Percentiles rank a stretch among this genome's conserved stretches.
These are phyloP conservation scores for Vimba vimba DNA, from an alignment of 2,113 vertebrate genomes.

Conservation along the genomic window DNA sequence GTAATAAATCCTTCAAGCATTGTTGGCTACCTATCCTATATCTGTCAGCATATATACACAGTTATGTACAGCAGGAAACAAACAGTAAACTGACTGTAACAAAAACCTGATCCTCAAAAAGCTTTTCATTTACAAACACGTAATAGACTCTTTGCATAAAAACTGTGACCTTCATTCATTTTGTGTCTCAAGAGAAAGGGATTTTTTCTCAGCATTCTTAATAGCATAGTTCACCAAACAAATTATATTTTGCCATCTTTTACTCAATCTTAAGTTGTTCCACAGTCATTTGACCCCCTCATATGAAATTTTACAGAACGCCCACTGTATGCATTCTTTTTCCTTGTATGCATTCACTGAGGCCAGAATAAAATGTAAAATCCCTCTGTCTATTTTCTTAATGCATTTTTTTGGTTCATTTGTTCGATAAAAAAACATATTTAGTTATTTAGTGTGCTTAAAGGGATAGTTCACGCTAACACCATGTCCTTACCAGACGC, in stretches of 20 bases:
- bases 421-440: too few species aligned
- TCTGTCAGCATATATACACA: too few species aligned
- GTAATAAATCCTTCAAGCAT: neutral
- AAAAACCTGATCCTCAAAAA: neutral
- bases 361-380: too few species aligned
- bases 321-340: neutral
- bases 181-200: neutral
- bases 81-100: neutral
- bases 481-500: too few species aligned
- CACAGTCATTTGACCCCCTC: neutral
- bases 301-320: neutral
- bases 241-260: neutral
- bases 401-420: neutral
- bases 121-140: neutral
- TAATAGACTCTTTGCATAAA: conserved; percentile 3
- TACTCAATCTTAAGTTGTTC: neutral
- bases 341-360: neutral
- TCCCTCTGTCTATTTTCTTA: neutral
- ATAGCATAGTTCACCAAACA: neutral
- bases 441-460: too few species aligned
- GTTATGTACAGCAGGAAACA: neutral
- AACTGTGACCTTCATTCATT: neutral
- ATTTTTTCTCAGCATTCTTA: neutral
- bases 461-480: too few species aligned
- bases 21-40: too few species aligned